phyloP scores from a whole-genome alignment of 1,140 invertebrate species.

The Neodiprion lecontei region DNA sequence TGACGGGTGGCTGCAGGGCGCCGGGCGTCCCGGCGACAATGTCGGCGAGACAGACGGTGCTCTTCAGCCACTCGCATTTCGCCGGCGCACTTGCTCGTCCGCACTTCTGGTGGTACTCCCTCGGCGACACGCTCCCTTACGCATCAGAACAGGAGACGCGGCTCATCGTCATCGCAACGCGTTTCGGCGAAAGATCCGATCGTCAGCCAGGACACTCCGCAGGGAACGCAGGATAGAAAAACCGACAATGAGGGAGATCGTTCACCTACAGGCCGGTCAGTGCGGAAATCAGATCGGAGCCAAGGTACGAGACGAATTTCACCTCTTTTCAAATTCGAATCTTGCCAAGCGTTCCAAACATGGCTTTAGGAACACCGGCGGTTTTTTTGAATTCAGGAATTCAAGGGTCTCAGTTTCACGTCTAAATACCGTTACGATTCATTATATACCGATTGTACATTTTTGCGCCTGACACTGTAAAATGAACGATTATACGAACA shows the following conservation, averaged over 20 bases:
- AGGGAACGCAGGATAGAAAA: slow-evolving; percentile 14
- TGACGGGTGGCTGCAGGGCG: neutral
- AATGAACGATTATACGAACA: no score
- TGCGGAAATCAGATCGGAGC: slow-evolving; percentile 81
- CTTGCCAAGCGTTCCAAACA: no score
- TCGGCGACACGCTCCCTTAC: neutral
- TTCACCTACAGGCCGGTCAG: slow-evolving; percentile 79
- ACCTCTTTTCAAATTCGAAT: neutral
- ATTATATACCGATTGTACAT: neutral
- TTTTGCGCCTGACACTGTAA: neutral
- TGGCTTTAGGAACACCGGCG: no score
- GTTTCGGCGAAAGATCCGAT: no score
- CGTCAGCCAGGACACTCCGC: no score
- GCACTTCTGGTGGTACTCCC: neutral
- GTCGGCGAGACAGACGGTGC: neutral
- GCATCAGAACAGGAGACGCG: neutral
- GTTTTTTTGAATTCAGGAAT: neutral
- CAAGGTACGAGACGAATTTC: slow-evolving; percentile 63
- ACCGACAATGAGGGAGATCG: slow-evolving; percentile 75
- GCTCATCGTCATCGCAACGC: no score
- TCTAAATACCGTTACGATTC: no score
- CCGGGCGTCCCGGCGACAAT: slow-evolving; percentile 2
- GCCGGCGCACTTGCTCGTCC: neutral
- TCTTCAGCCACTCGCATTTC: neutral
- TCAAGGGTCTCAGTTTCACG: no score